Percentiles rank a stretch among this genome's conserved stretches.
Conservation (phyloP, 2,888 invertebrate genomes). For the Sesia bembeciformis region DNA sequence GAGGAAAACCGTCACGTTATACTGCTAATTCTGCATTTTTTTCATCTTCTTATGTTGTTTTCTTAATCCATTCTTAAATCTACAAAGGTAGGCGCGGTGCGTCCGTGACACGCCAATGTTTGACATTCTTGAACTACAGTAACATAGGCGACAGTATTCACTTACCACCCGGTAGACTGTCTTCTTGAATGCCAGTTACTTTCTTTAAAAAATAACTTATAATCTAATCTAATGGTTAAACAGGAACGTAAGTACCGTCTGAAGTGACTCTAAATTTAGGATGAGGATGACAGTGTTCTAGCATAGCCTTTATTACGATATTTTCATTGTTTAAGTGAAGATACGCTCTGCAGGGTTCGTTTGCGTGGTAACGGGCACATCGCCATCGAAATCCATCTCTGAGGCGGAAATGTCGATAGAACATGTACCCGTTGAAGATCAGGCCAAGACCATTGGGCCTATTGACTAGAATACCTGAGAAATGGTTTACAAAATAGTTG, state of each 20-base stretch:
- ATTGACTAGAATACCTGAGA: neutral
- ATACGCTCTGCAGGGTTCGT: slow-evolving; percentile 9
- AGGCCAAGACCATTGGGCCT: neutral
- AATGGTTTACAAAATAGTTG: neutral
- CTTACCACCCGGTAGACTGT: too few species aligned
- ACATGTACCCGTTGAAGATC: slow-evolving; percentile 11
- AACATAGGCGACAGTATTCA: too few species aligned
- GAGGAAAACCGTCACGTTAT: too few species aligned
- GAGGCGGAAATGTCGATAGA: slow-evolving; percentile 8
- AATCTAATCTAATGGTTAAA: neutral
- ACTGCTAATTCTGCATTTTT: too few species aligned
- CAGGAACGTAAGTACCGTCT: neutral
- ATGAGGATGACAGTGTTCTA: neutral
- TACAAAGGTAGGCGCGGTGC: too few species aligned
- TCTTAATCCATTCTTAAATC: too few species aligned
- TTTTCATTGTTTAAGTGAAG: slow-evolving; percentile 6
- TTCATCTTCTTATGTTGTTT: too few species aligned
- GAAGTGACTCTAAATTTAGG: neutral
- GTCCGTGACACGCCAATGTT: too few species aligned
- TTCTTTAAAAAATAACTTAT: too few species aligned
- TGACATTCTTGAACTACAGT: too few species aligned
- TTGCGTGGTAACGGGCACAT: slow-evolving; percentile 9
- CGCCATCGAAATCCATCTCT: slow-evolving; percentile 11
- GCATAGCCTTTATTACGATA: neutral
- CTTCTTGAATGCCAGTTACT: too few species aligned